These are phyloP conservation scores for Cercopithecus mona DNA, from an alignment of 2,113 vertebrate species.

Conservation along the genomic window DNA sequence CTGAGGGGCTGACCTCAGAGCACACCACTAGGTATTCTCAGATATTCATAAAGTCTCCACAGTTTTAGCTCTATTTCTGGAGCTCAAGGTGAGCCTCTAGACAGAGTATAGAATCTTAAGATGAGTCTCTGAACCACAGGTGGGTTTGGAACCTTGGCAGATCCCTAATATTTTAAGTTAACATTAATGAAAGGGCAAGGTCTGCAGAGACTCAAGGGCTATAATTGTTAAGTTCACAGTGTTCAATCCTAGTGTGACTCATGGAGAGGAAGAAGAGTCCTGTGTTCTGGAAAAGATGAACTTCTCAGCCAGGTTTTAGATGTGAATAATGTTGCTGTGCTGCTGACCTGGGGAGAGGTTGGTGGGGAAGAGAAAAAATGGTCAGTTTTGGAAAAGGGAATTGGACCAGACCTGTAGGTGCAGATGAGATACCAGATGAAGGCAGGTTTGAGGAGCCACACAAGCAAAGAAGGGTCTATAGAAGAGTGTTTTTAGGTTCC, in stretches of 20 bases:
- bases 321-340: not conserved
- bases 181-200: not conserved
- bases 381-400: not conserved
- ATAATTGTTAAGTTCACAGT: not conserved
- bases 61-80: not conserved
- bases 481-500: not conserved
- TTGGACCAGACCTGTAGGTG: not conserved
- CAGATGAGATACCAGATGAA: not conserved
- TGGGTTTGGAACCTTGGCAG: not conserved
- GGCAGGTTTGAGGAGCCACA: not conserved
- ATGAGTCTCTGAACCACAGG: not conserved
- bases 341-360: not conserved
- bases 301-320: not conserved
- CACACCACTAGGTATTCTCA: not conserved
- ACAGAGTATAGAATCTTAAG: not conserved
- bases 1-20: not conserved
- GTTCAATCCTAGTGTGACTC: not conserved
- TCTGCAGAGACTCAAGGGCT: not conserved
- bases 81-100: not conserved
- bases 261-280: not conserved
- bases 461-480: not conserved
- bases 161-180: not conserved
- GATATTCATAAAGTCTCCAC: not conserved
- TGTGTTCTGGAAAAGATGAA: not conserved
- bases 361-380: not conserved